Percentiles rank a stretch among this genome's conserved stretches.
Evolutionary conservation across 2,113 vertebrate species (phyloP).

Genomic region (Asarcornis scutulata): DNA sequence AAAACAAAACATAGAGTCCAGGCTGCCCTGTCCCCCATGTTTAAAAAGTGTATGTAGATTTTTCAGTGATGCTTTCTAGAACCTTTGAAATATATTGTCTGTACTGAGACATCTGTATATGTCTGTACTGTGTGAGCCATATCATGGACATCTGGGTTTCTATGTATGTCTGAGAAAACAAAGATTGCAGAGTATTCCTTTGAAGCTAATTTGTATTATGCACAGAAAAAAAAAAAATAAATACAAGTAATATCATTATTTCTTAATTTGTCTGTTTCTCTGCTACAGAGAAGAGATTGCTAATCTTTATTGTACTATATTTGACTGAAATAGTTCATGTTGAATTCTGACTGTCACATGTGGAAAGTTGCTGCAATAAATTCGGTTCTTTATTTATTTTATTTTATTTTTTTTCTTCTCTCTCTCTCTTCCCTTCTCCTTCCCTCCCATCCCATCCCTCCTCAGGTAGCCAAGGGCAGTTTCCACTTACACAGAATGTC

Average conservation of each 20-base stretch:
- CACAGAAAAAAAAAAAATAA: accelerated
- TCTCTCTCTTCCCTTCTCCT: neutral
- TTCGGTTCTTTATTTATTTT: conserved; percentile 38
- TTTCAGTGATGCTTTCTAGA: neutral
- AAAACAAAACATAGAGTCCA: neutral
- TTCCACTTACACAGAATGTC: conserved; percentile 95
- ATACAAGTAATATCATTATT: neutral
- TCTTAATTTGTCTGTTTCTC: neutral
- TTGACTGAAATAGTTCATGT: neutral
- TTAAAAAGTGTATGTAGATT: neutral
- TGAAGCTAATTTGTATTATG: neutral
- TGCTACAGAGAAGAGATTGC: neutral
- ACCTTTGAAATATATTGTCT: neutral
- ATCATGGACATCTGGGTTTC: neutral
- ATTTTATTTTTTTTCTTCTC: neutral
- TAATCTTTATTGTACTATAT: neutral
- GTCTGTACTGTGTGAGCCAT: neutral
- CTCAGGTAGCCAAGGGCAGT: conserved; percentile 92
- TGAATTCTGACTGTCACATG: neutral
- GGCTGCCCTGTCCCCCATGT: neutral
- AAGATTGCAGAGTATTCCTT: neutral
- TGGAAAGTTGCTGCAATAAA: conserved; percentile 36
- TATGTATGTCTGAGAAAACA: neutral
- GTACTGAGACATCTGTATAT: neutral
- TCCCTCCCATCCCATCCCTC: neutral